Conservation (phyloP, 2,888 invertebrate genomes). For the Bembecia ichneumoniformis region DNA sequence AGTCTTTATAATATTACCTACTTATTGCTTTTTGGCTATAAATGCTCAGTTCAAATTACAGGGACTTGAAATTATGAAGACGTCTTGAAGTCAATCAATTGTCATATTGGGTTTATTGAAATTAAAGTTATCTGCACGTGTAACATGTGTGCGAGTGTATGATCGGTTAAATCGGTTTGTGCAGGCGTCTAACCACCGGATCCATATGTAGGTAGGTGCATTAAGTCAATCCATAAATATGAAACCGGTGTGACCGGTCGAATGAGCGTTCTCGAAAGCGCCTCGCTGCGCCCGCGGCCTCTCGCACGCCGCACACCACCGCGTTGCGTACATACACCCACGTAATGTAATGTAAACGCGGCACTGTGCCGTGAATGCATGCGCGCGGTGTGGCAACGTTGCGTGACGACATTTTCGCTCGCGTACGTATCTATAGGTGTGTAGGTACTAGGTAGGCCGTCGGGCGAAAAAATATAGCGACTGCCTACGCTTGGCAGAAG, state of each 20-base stretch:
- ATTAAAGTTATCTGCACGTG: background rate
- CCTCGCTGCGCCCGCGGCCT: slow-evolving; percentile 52
- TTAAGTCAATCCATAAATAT: slow-evolving; percentile 68
- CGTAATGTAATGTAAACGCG: slow-evolving; percentile 59
- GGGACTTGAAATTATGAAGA: too few relatives aligned
- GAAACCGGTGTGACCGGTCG: slow-evolving; percentile 66
- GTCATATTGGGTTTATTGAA: background rate
- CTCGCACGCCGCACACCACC: slow-evolving; percentile 61
- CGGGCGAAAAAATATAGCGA: slow-evolving; percentile 38
- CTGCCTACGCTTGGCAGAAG: slow-evolving; percentile 69
- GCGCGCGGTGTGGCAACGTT: slow-evolving; percentile 69
- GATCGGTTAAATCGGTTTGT: slow-evolving; percentile 42
- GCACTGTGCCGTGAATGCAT: slow-evolving; percentile 53
- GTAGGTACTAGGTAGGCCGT: slow-evolving; percentile 66
- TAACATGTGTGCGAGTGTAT: slow-evolving; percentile 11
- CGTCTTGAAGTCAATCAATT: too few relatives aligned
- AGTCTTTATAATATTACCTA: too few relatives aligned
- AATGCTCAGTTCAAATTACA: too few relatives aligned
- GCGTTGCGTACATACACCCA: slow-evolving; percentile 40
- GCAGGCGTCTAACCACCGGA: slow-evolving; percentile 58
- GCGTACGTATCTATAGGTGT: slow-evolving; percentile 68
- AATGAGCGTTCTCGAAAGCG: slow-evolving; percentile 70
- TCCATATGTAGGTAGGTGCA: slow-evolving; percentile 66
- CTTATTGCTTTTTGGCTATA: too few relatives aligned
- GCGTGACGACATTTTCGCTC: slow-evolving; percentile 75